Evolutionary conservation across 2,113 vertebrate genomes (phyloP).

Genomic region (Echinops telfairi): DNA sequence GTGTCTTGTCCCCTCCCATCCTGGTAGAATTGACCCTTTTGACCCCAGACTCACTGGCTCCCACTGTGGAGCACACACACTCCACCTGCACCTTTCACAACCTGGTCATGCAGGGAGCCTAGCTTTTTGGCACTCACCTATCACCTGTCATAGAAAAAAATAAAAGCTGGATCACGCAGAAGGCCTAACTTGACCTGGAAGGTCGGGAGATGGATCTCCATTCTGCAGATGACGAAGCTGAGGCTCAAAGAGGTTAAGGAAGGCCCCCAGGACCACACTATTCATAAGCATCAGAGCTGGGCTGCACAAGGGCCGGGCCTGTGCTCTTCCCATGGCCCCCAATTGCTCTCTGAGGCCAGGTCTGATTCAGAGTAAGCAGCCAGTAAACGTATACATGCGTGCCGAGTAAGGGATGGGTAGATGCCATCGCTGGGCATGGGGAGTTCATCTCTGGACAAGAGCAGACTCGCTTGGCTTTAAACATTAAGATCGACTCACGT

Average conservation of each 20-base stretch:
- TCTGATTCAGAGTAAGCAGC: background rate
- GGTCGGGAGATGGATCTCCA: background rate
- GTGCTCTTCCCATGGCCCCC: background rate
- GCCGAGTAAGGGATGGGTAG: background rate
- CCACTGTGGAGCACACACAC: background rate
- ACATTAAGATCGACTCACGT: background rate
- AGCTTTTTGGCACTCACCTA: background rate
- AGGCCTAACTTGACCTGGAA: background rate
- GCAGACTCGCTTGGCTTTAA: background rate
- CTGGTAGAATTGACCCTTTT: background rate
- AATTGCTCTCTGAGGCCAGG: background rate
- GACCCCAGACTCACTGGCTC: background rate
- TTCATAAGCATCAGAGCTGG: background rate
- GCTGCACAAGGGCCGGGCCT: background rate
- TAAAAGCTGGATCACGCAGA: background rate
- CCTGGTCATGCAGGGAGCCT: background rate
- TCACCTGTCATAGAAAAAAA: background rate
- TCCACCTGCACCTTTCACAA: background rate
- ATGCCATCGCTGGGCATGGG: background rate
- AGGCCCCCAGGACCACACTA: background rate
- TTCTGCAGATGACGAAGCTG: background rate
- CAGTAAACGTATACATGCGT: background rate
- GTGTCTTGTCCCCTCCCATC: background rate
- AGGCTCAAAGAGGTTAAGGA: background rate
- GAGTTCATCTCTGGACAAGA: background rate